Base-by-base conservation (phyloP, 30 jellyfish, hydroid and myxozoan genomes). In the Aurelia coerulea region DNA sequence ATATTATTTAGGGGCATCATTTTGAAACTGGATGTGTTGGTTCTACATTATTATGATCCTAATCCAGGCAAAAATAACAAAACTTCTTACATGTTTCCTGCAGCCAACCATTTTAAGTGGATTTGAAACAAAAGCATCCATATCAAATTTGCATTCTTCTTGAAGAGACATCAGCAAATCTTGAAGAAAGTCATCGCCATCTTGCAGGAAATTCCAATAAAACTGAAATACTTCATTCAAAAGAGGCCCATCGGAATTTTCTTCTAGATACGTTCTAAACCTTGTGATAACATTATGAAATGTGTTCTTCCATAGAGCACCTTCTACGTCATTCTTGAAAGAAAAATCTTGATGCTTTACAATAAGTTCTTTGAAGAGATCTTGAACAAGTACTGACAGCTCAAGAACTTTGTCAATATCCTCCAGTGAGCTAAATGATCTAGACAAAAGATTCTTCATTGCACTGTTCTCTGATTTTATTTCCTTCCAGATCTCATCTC, bases 181-280 rank as follows among this genome's bases (percentile, higher is more conserved):
- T 65, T 92, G 93, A 34, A 92, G 77, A 66, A 92, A 92, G 70
- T 81, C 92, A 32, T 86, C 90, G 2, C 98, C 97, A 82, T 88
- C 87, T 53, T 92, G 98, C 62, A 92, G 68, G 74, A 87, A 90
- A 50, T 87, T 88, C 98, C 98, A 92, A 74, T 87, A 92, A 42
- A 41, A 76, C 70, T 83, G 89, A 42, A 89, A 90, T 35, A 89
- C 81, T 33, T 87, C 97, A 23, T 67, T 83, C 10, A 70, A 11
- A 32, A 62, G 68, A 41, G 84, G 49, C 9, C 93, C 33, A n/a
- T 56, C 15, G 11, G 68, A 32, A 3, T 76, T 58, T 31, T 86
- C 80, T 31, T 86, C 87, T 4, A 86, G 2, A 6, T 70, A 51
- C 1, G 16, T 19, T 46, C 98, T 52, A 37, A 92, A 87, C 34